These are phyloP conservation scores for Cassiopea andromeda DNA, from an alignment of 30 jellyfish, hydroid and myxozoan genomes.

Conservation along the genomic window DNA sequence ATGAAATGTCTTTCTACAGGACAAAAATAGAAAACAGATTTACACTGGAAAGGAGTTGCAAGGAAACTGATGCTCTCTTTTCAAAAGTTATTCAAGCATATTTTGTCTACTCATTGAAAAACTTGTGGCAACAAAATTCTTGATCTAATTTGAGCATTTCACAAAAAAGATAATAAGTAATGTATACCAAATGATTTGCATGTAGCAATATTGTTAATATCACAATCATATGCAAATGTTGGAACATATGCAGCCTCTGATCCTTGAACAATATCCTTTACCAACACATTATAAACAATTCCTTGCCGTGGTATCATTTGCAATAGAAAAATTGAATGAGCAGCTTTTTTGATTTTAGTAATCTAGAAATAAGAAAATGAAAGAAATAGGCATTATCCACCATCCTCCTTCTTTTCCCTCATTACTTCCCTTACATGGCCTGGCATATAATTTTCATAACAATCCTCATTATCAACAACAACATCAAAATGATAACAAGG, in stretches of 20 bases:
- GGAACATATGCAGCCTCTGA: constrained; percentile 87
- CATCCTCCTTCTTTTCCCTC: no score
- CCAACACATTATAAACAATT: constrained; percentile 74
- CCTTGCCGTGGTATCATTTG: constrained; percentile 71
- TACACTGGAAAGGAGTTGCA: no score
- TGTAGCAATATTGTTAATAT: constrained; percentile 35
- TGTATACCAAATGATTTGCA: constrained; percentile 60
- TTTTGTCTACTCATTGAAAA: no score
- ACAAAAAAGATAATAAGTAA: background rate
- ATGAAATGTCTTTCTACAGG: no score
- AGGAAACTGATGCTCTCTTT: no score
- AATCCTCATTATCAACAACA: no score
- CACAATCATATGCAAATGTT: constrained; percentile 82
- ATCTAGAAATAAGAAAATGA: constrained; percentile 18
- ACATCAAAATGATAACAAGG: no score
- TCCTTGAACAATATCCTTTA: constrained; percentile 42
- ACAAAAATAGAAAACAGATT: no score
- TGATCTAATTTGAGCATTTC: background rate
- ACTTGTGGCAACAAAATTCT: no score
- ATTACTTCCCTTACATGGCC: background rate
- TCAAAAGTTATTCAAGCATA: no score
- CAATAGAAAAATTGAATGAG: background rate
- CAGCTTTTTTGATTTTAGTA: constrained; percentile 24
- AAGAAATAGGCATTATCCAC: background rate
- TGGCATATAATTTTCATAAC: background rate